A percentile compares a stretch with the other conserved stretches of the same genome.
Evolutionary conservation across 1,140 invertebrate genomes (phyloP).

Genomic region (Cyphomyrmex costatus): DNA sequence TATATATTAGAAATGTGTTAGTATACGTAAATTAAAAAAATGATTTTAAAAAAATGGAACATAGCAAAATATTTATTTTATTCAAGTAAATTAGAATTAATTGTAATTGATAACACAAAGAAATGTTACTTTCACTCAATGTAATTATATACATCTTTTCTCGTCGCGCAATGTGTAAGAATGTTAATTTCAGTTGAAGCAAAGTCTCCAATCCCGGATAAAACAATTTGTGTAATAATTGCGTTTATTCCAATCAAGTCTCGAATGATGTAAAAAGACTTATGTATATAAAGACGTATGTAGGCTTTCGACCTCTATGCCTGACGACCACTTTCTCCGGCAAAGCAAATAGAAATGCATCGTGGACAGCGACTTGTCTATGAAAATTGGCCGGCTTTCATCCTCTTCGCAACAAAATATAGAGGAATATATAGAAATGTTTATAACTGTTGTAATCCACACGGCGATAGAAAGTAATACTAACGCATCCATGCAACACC

Average conservation of each 20-base stretch:
- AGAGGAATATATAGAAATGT: constrained; percentile 20
- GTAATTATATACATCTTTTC: constrained; percentile 16
- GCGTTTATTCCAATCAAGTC: constrained; percentile 29
- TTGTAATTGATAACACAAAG: background rate
- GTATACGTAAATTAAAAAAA: background rate
- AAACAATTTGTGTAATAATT: constrained; percentile 31
- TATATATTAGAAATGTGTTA: background rate
- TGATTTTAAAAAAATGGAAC: background rate
- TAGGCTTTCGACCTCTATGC: constrained; percentile 13
- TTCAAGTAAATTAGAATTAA: constrained; percentile 32
- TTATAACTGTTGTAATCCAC: constrained; percentile 1
- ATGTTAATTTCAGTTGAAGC: constrained; percentile 6
- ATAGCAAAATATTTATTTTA: background rate
- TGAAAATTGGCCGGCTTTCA: constrained; percentile 71
- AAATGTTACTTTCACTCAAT: constrained; percentile 31
- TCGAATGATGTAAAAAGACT: constrained; percentile 53
- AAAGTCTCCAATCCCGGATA: background rate
- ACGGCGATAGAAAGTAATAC: background rate
- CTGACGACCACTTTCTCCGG: constrained; percentile 67
- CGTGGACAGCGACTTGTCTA: constrained; percentile 57
- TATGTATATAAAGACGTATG: constrained; percentile 14
- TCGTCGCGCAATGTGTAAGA: background rate
- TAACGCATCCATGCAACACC: constrained; percentile 20
- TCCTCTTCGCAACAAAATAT: constrained; percentile 50
- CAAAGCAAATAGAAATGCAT: constrained; percentile 72